Percentiles rank a stretch among this genome's conserved stretches.
phyloP scores from a whole-genome alignment of 1,140 invertebrate species.

The Drosophila watanabei region DNA sequence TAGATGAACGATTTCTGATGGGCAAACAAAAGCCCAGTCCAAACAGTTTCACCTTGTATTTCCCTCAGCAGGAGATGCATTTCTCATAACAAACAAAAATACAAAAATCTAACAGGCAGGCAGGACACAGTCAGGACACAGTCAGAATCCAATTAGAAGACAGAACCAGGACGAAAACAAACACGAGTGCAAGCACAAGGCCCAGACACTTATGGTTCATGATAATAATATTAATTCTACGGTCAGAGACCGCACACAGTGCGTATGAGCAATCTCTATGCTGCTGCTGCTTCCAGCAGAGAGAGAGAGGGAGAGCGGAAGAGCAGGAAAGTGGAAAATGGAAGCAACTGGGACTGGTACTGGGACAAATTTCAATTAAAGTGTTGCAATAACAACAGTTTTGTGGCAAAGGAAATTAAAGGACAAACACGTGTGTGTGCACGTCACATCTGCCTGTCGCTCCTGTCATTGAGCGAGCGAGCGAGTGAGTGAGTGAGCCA shows the following conservation, averaged over 20 bases:
- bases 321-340: constrained; percentile 1
- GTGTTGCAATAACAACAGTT: constrained; percentile 58
- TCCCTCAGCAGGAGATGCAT: constrained; percentile 16
- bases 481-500: constrained; percentile 11
- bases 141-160: constrained; percentile 45
- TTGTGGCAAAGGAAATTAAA: constrained; percentile 50
- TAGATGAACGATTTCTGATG: constrained; percentile 29
- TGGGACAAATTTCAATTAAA: constrained; percentile 64
- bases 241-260: constrained; percentile 37
- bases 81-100: constrained; percentile 21
- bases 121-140: not conserved
- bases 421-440: constrained; percentile 45
- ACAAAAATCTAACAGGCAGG: not conserved
- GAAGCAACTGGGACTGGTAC: not conserved
- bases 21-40: constrained; percentile 30
- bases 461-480: constrained; percentile 7
- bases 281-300: not conserved
- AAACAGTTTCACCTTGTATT: constrained; percentile 13
- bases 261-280: constrained; percentile 46
- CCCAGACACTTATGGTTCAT: constrained; percentile 34
- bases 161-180: constrained; percentile 13
- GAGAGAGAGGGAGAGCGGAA: not conserved
- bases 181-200: constrained; percentile 3
- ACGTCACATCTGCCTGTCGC: not conserved
- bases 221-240: constrained; percentile 52